Percentiles rank a stretch among this genome's conserved stretches.
Conservation (phyloP, 2,113 vertebrate genomes). For the Paralichthys olivaceus region DNA sequence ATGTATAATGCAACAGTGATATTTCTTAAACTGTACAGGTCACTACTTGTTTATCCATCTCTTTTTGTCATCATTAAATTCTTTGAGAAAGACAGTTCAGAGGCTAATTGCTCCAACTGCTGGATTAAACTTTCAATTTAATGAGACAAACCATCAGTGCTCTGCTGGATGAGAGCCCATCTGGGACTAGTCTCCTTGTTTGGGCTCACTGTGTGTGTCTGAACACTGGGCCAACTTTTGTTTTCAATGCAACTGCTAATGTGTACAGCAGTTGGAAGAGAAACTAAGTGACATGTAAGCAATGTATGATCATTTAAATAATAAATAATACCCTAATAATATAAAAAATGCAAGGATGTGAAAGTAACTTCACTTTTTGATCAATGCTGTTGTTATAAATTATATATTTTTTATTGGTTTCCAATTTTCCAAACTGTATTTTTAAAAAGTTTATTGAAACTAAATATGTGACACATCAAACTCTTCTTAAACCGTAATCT, state of each 20-base stretch:
- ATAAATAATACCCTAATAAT: neutral
- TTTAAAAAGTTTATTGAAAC: too few species aligned
- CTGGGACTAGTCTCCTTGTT: conserved; percentile 48
- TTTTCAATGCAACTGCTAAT: conserved; percentile 1
- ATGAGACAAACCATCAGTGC: conserved; percentile 53
- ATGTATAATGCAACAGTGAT: neutral
- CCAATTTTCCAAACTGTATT: too few species aligned
- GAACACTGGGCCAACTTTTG: neutral
- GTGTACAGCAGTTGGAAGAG: neutral
- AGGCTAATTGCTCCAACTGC: conserved; percentile 60
- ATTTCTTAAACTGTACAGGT: conserved; percentile 1
- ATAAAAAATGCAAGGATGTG: neutral
- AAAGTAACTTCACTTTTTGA: neutral
- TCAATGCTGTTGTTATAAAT: too few species aligned
- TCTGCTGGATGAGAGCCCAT: conserved; percentile 52
- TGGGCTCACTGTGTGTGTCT: neutral
- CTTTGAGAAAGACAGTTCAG: conserved; percentile 57
- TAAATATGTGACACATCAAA: neutral
- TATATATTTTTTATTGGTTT: too few species aligned
- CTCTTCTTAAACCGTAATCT: too few species aligned
- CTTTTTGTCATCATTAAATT: conserved; percentile 27
- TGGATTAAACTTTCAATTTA: conserved; percentile 70
- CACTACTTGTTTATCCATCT: conserved; percentile 34
- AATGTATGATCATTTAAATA: neutral
- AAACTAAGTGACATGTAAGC: neutral